Percentiles rank a stretch among this genome's conserved stretches.
Evolutionary conservation across 2,888 invertebrate genomes (phyloP).

Genomic region (Cyclophora albipunctata): DNA sequence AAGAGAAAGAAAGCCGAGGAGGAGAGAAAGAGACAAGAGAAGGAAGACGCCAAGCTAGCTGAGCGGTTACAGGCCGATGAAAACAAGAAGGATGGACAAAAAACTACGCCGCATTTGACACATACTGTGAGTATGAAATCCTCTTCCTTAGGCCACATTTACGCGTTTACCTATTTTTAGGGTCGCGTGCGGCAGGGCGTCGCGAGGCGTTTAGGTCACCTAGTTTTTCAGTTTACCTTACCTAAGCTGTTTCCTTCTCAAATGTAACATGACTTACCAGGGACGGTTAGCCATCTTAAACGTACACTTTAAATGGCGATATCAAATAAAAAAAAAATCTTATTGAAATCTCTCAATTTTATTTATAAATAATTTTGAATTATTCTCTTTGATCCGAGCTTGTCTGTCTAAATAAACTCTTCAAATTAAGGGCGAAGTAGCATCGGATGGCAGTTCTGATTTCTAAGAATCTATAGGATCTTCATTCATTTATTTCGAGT

Average conservation of each 20-base stretch:
- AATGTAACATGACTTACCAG: no score
- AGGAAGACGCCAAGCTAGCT: constrained; percentile 63
- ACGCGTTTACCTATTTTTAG: neutral
- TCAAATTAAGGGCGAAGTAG: no score
- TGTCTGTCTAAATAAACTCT: no score
- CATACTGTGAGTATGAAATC: constrained; percentile 36
- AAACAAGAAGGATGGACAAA: constrained; percentile 40
- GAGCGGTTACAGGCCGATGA: constrained; percentile 63
- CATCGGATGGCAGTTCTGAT: no score
- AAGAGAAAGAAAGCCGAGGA: constrained; percentile 54
- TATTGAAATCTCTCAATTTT: no score
- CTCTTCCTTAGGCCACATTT: neutral
- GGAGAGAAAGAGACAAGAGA: constrained; percentile 60
- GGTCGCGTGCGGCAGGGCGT: neutral
- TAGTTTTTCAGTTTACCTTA: neutral
- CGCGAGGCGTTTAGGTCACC: neutral
- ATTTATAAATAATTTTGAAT: no score
- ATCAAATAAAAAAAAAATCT: no score
- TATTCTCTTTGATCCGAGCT: no score
- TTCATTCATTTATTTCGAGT: no score
- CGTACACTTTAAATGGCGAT: no score
- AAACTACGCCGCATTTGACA: constrained; percentile 44
- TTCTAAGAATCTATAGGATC: no score
- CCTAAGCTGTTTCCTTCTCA: neutral
- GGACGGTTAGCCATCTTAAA: no score